Conservation (phyloP, 2,797 vertebrate genomes). For the Sciaenops ocellatus region DNA sequence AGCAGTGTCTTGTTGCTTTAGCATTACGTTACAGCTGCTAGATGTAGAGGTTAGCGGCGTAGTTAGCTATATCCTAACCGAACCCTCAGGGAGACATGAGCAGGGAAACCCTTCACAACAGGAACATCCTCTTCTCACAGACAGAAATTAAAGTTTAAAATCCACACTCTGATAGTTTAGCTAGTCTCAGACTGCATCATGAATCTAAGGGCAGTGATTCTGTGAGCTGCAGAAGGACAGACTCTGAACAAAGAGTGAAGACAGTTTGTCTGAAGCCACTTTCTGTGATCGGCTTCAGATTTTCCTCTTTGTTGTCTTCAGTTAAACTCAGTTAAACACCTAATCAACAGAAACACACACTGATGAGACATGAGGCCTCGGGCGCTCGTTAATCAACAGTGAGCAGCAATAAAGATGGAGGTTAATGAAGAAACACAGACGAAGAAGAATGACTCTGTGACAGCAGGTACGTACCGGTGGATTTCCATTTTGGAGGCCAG, state of each 20-base stretch:
- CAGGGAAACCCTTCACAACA: constrained; percentile 4
- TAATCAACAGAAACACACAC: background rate
- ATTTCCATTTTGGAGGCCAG: constrained; percentile 84
- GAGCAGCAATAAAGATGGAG: background rate
- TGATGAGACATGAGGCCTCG: background rate
- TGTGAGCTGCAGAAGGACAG: background rate
- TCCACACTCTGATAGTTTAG: background rate
- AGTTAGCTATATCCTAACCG: constrained; percentile 4
- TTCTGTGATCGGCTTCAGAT: background rate
- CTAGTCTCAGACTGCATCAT: too few relatives aligned
- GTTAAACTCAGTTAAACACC: background rate
- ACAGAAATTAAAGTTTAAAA: constrained; percentile 1
- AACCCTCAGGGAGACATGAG: constrained; percentile 25
- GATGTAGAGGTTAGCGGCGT: background rate
- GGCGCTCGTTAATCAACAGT: background rate
- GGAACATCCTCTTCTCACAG: background rate
- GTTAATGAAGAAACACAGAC: background rate
- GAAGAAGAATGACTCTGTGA: constrained; percentile 13
- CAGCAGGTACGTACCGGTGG: constrained; percentile 82
- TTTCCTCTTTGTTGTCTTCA: background rate
- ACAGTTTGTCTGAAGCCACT: background rate
- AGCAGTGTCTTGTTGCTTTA: constrained; percentile 14
- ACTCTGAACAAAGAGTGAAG: background rate
- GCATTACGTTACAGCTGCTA: constrained; percentile 23
- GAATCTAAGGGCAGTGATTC: too few relatives aligned